Evolutionary conservation across 2,113 vertebrate species (phyloP).

Genomic region (Suricata suricatta): DNA sequence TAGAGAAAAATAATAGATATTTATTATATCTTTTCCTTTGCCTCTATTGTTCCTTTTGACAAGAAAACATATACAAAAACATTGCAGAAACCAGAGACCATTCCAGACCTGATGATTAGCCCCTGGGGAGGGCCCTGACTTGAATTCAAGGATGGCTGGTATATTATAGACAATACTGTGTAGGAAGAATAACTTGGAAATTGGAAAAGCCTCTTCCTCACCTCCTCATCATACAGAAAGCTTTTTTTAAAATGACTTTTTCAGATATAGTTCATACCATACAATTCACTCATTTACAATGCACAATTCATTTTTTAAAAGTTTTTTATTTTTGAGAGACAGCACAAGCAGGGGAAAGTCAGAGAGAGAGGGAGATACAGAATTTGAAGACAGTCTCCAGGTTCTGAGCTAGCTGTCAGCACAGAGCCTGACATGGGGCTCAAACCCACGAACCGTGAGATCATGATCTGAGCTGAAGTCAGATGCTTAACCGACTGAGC

Average conservation of each 20-base stretch:
- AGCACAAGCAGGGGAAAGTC: no score
- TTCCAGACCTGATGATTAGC: not conserved
- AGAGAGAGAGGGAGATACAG: no score
- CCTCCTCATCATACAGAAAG: not conserved
- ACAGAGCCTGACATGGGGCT: no score
- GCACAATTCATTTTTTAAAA: not conserved
- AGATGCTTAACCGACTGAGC: no score
- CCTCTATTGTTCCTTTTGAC: not conserved
- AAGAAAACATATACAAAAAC: not conserved
- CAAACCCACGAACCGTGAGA: no score
- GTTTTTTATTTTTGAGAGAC: no score
- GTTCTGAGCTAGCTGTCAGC: no score
- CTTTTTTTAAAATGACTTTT: not conserved
- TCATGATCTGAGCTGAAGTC: no score
- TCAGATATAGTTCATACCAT: not conserved
- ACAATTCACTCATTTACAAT: not conserved
- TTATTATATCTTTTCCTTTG: not conserved
- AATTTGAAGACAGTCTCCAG: no score
- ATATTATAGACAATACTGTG: not conserved
- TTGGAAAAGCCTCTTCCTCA: not conserved
- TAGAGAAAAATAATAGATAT: not conserved
- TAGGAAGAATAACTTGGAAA: not conserved
- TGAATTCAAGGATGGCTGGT: not conserved
- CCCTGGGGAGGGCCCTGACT: not conserved
- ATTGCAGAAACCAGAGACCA: not conserved